Base-by-base conservation (phyloP, 2,888 invertebrate genomes). In the Agrochola lychnidis region DNA sequence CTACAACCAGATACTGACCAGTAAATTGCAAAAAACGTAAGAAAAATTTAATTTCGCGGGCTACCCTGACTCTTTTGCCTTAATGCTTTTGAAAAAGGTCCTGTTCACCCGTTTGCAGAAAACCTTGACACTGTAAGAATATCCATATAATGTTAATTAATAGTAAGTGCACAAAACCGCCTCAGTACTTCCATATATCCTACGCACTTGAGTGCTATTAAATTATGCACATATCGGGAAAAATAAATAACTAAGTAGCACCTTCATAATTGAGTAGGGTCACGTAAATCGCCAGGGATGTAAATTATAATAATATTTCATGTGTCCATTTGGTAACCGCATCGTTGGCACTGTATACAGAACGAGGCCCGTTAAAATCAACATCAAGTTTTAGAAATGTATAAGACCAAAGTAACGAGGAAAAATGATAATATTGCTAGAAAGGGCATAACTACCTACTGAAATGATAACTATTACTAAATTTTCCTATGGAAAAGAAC, bases 251-350 rank as follows among this genome's bases (percentile, higher is more conserved):
- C 30, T 64, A 53, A 81, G 76, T 48, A 71, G 56, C 42, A 30
- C 68, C 71, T 69, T 10, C 68, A 82, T 85, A 85, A 81, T 81
- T 85, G 42, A 81, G 74, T 45, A 57, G 70, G 81, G 82, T 85
- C 81, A 68, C 73, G 40, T 48, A 40, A 67, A 51, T 75, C 70
- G 19, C 84, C 16, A 22, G 81, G 66, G 80, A 73, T 67, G 80
- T 30, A 36, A 78, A 78, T 78, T 48, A 70, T 70, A 68, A 61
- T 66, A 84, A 72, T 70, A 64, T 73, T 48, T 25, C 45, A 71
- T 30, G 40, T 36, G n/a, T 45, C 68, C 59, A 70, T 68, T 84
- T 56, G 5, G 73, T 45, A 9, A 19, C 30, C 53, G 9, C 42
- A 19, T 57, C 30, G 4, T 30, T 40, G 22, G 25, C 12, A 10